Conservation (phyloP, 2,888 invertebrate genomes). For the Folsomia manolachei region DNA sequence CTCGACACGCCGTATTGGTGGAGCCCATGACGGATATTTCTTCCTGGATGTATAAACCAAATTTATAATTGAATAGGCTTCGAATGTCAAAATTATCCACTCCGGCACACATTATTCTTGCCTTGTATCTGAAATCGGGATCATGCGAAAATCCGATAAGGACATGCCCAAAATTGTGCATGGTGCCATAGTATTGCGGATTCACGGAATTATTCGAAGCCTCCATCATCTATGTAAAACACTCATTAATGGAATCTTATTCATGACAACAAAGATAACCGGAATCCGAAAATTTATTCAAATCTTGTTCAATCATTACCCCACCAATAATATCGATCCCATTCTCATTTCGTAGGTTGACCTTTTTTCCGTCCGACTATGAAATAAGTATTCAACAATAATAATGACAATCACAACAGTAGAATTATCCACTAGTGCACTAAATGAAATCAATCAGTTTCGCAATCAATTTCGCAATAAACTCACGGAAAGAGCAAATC, state of each 20-base stretch:
- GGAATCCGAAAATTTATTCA: neutral
- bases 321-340: constrained; percentile 66
- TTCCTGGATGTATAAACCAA: neutral
- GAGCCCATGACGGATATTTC: neutral
- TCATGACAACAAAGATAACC: neutral
- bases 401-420: neutral
- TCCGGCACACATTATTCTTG: too few relatives aligned
- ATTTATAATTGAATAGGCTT: too few relatives aligned
- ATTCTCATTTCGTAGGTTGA: neutral
- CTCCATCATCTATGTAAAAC: constrained; percentile 78
- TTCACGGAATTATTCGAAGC: constrained; percentile 59
- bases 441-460: too few relatives aligned
- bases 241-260: neutral
- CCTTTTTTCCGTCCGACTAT: neutral
- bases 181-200: constrained; percentile 60
- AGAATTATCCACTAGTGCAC: too few relatives aligned
- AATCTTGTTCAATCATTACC: too few relatives aligned
- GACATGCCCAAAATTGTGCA: constrained; percentile 78
- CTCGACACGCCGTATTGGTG: constrained; percentile 10
- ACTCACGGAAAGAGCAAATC: neutral
- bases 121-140: constrained; percentile 72
- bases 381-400: neutral
- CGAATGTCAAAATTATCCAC: too few relatives aligned
- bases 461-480: too few relatives aligned
- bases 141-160: constrained; percentile 75